Conservation (phyloP, 2,888 invertebrate species). For the Panopea generosa region DNA sequence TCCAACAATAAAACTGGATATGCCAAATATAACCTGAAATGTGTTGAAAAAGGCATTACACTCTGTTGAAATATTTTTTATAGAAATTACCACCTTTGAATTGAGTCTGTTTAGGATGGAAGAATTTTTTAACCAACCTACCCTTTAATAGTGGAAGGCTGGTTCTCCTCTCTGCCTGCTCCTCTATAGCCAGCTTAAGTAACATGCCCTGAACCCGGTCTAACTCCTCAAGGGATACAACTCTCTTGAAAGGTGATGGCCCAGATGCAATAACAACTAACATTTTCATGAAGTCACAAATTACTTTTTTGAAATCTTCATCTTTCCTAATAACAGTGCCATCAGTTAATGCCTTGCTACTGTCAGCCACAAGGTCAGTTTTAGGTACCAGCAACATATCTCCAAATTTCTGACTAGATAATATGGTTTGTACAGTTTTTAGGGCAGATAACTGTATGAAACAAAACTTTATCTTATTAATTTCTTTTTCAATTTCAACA, state of each 20-base stretch:
- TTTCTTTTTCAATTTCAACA: slow-evolving; percentile 40
- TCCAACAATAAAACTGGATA: too few species aligned
- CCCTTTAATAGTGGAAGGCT: slow-evolving; percentile 46
- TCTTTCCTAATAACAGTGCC: slow-evolving; percentile 74
- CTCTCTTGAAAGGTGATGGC: slow-evolving; percentile 79
- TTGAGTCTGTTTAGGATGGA: too few species aligned
- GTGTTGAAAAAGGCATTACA: too few species aligned
- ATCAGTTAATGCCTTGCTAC: slow-evolving; percentile 73
- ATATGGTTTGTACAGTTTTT: slow-evolving; percentile 87
- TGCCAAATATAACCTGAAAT: too few species aligned
- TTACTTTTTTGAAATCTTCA: slow-evolving; percentile 74
- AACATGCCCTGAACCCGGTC: slow-evolving; percentile 83
- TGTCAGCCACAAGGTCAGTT: slow-evolving; percentile 71
- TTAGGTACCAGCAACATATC: slow-evolving; percentile 87
- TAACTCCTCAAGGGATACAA: slow-evolving; percentile 81
- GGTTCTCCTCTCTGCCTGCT: slow-evolving; percentile 82
- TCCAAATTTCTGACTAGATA: slow-evolving; percentile 87
- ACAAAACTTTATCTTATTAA: slow-evolving; percentile 66
- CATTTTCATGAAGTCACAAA: slow-evolving; percentile 81
- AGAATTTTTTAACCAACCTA: slow-evolving; percentile 20
- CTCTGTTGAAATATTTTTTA: too few species aligned
- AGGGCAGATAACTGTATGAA: slow-evolving; percentile 88
- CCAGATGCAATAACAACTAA: slow-evolving; percentile 81
- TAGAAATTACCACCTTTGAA: too few species aligned
- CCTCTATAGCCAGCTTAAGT: slow-evolving; percentile 79